phyloP scores from a whole-genome alignment of 2,113 vertebrate genomes.

The Brachyhypopomus occidentalis region DNA sequence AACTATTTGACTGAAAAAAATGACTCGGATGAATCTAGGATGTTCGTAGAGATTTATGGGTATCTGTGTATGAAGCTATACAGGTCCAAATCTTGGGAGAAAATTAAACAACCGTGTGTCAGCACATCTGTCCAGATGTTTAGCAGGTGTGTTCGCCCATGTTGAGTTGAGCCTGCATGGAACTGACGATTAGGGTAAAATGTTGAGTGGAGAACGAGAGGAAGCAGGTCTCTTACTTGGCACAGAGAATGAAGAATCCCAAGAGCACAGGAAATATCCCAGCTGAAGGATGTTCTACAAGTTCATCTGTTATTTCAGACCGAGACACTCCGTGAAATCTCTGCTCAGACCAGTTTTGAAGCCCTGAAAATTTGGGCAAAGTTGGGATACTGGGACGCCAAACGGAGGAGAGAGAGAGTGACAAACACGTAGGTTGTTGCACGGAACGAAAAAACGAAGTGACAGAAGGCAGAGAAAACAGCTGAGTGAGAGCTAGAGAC shows the following conservation, averaged over 20 bases:
- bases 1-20: too few relatives aligned
- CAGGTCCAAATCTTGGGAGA: too few relatives aligned
- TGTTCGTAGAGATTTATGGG: too few relatives aligned
- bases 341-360: slow-evolving; percentile 37
- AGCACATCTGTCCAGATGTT: too few relatives aligned
- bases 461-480: slow-evolving; percentile 8
- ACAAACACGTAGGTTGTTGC: slow-evolving; percentile 46
- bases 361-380: slow-evolving; percentile 39
- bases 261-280: not conserved
- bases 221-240: slow-evolving; percentile 67
- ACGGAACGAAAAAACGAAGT: slow-evolving; percentile 51
- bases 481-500: not conserved
- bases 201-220: not conserved
- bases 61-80: too few relatives aligned
- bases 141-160: too few relatives aligned
- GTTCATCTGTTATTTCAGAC: slow-evolving; percentile 38
- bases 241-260: not conserved
- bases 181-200: not conserved
- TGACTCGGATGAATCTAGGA: too few relatives aligned
- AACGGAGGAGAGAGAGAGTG: not conserved
- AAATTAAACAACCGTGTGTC: too few relatives aligned
- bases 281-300: not conserved
- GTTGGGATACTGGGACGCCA: slow-evolving; percentile 29
- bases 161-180: too few relatives aligned
- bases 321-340: slow-evolving; percentile 39